Evolutionary conservation across 2,888 invertebrate genomes (phyloP), one percentile per base, ranked within the genome.

Genomic region (Corbicula japonica): DNA sequence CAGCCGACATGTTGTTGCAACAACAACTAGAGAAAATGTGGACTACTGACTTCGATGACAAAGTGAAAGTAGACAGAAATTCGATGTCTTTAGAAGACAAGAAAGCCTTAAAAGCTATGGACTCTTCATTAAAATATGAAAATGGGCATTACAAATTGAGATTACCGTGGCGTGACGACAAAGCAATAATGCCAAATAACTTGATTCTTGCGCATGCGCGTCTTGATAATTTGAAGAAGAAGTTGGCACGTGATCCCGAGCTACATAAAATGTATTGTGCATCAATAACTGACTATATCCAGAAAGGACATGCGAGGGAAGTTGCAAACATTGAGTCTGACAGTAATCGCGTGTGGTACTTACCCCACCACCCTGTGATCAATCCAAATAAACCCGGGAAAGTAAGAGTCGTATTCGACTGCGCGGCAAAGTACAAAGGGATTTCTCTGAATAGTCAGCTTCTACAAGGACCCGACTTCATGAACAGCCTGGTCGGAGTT

Each of bases 401-500:
- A 54, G 54, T 70, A 12, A 23, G 62, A 15, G 41, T 76, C 3
- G 76, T 76, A 4, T 80, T 72, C 60, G 72, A 83, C 26, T 76
- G 80, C 30, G 58, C 78, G 21, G 80, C 73, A 8, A 54, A 62
- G 12, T 71, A 50, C 32, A 23, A 73, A 23, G 77, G 73, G 3
- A 54, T 66, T 2, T 81, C 81, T 1, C 52, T 86, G 15, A 86
- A 80, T 60, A 56, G 70, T 18, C 48, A 69, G n/a, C 46, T 85
- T 18, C 35, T 84, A 18, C 80, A 68, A 30, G 84, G 82, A 10
- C 81, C 84, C 15, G 80, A 84, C 50, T 63, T 80, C 15, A 79
- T 70, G 26, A 86, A 82, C 44, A 84, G 61, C 50, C 46, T 84
- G 23, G 28, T 84, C 30, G 85, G 85, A 26, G 82, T 85, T 23